phyloP scores from a whole-genome alignment of 2,113 vertebrate genomes.

The Cynocephalus volans region DNA sequence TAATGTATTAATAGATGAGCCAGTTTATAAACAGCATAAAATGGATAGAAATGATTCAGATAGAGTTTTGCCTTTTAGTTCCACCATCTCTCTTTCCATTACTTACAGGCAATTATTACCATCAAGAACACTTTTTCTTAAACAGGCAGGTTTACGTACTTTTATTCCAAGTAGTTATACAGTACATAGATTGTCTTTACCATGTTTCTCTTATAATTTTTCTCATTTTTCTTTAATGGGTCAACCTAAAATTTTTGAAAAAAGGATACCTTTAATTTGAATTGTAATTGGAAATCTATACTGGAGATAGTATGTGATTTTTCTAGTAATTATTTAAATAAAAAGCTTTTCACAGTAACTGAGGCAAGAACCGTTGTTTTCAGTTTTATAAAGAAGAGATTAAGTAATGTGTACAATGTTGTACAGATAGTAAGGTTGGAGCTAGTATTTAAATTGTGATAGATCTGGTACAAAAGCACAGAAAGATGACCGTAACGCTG shows the following conservation, averaged over 20 bases:
- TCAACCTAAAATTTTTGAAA: not conserved
- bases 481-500: not conserved
- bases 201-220: not conserved
- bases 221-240: not conserved
- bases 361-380: not conserved
- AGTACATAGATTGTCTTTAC: not conserved
- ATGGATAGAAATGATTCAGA: not conserved
- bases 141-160: not conserved
- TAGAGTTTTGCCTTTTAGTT: not conserved
- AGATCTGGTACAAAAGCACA: not conserved
- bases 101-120: not conserved
- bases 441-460: not conserved
- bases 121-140: constrained; percentile 12
- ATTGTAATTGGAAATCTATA: not conserved
- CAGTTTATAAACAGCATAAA: not conserved
- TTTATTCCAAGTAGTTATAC: not conserved
- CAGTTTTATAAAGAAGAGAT: constrained; percentile 29
- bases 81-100: not conserved
- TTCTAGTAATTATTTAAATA: not conserved
- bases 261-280: not conserved
- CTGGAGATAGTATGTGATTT: not conserved
- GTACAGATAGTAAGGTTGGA: not conserved
- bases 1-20: not conserved
- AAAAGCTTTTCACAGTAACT: not conserved
- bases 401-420: not conserved